phyloP scores from a whole-genome alignment of 2,797 vertebrate species.

The Sternotherus odoratus region DNA sequence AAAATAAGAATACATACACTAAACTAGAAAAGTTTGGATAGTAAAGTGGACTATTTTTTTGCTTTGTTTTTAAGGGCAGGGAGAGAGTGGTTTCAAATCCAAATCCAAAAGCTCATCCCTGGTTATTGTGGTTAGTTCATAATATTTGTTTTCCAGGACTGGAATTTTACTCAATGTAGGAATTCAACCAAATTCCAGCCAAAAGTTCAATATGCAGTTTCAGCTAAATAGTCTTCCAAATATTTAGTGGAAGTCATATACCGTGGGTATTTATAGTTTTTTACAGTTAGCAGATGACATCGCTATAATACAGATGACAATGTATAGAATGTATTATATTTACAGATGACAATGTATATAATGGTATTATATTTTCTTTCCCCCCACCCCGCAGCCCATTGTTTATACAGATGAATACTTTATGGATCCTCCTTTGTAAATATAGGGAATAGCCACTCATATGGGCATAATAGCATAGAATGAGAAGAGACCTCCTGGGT shows the following conservation, averaged over 20 bases:
- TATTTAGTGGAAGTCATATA: neutral
- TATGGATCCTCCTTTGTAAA: neutral
- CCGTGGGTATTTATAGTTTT: neutral
- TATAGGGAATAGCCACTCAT: neutral
- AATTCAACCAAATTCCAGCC: conserved; percentile 26
- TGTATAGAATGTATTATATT: too few relatives aligned
- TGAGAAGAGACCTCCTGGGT: neutral
- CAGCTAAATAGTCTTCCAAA: neutral
- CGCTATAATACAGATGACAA: neutral
- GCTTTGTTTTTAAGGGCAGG: neutral
- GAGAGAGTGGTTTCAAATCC: neutral
- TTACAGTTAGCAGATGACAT: neutral
- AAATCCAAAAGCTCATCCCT: neutral
- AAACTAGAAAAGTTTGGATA: too few relatives aligned
- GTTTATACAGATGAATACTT: neutral
- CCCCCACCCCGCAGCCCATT: neutral
- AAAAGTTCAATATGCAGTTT: neutral
- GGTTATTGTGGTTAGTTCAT: neutral
- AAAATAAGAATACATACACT: too few relatives aligned
- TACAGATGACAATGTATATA: neutral
- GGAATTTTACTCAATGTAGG: conserved; percentile 1
- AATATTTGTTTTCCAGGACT: neutral
- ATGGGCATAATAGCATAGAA: neutral
- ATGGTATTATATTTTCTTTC: neutral
- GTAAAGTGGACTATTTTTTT: neutral